A percentile compares a stretch with the other conserved stretches of the same genome.
Evolutionary conservation across 1,140 invertebrate species (phyloP).

Genomic region (Orius insidiosus): DNA sequence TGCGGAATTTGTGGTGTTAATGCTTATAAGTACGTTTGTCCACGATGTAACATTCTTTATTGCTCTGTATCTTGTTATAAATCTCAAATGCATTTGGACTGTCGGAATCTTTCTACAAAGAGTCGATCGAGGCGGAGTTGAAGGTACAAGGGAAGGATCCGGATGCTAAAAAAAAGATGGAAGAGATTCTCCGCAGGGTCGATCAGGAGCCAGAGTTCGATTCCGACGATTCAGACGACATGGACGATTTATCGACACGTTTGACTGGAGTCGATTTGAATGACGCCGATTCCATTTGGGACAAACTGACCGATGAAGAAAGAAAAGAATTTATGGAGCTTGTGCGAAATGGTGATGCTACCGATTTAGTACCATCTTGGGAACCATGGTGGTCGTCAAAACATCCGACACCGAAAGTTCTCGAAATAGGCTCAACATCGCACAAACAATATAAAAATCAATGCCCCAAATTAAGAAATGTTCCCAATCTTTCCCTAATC

Average conservation of each 20-base stretch:
- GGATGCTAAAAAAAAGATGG: slow-evolving; percentile 43
- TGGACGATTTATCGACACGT: slow-evolving; percentile 35
- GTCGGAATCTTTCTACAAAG: slow-evolving; percentile 73
- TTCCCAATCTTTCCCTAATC: slow-evolving; percentile 7
- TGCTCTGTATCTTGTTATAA: slow-evolving; percentile 73
- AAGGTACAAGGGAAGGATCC: slow-evolving; percentile 28
- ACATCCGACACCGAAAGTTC: slow-evolving; percentile 5
- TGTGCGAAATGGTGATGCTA: slow-evolving; percentile 38
- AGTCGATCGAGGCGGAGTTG: slow-evolving; percentile 60
- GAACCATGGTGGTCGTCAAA: slow-evolving; percentile 50
- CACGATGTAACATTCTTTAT: slow-evolving; percentile 63
- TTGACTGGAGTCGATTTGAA: slow-evolving; percentile 48
- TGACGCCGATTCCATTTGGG: slow-evolving; percentile 52
- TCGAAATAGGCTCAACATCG: slow-evolving; percentile 1
- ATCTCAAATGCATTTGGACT: slow-evolving; percentile 50
- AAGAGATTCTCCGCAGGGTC: slow-evolving; percentile 45
- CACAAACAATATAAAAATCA: neutral
- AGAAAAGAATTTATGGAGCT: slow-evolving; percentile 50
- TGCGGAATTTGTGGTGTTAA: slow-evolving; percentile 30
- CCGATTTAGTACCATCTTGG: slow-evolving; percentile 44
- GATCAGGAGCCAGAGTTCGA: slow-evolving; percentile 22
- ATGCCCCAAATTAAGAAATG: slow-evolving; percentile 7
- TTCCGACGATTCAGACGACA: slow-evolving; percentile 44
- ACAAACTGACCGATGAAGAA: slow-evolving; percentile 42
- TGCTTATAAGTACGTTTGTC: slow-evolving; percentile 58